Base-by-base conservation (phyloP, 2,113 vertebrate species). In the Pithys albifrons region DNA sequence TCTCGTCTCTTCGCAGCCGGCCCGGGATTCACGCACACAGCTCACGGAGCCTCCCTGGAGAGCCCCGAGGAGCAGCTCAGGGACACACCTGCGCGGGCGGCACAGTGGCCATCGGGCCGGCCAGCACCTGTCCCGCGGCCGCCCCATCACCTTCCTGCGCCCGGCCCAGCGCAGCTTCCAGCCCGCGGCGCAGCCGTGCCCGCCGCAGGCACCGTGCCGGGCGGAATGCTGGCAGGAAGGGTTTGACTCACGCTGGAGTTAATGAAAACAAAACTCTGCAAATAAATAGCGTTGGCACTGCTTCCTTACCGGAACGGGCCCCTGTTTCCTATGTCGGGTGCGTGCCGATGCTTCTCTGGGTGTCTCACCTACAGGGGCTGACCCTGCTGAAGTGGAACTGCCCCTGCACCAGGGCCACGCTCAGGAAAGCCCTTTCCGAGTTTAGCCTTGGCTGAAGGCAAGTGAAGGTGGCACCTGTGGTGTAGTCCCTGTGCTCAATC, bases 401-500 rank as follows among this genome's bases (percentile, higher is more conserved):
- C 43, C 71, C 14, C 35, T 33, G 69, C 52, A 59, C 83, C 67
- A 14, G 59, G 31, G 69, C 33, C 1, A 3, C 0, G 1, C 43
- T 27, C 54, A 15, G 7, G 2, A 29, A 29, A 71, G 31, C 61
- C 25, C 19, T 22, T 23, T 6, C 71, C 57, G 2, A 5, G 29
- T 7, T 46, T 2, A 5, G 37, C 17, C 65, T n/a, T 3, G 51
- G 66, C 62, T 12, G 62, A 39, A 14, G 64, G 11, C 22, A 8
- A 12, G 66, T 0, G 1, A 27, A 25, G 57, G 75, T 1, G 19
- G 62, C 1, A 49, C 28, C 2, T 20, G 37, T 24, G 2, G 29
- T 13, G 43, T 13, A 27, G 51, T 28, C 23, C 19, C 54, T 5
- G 62, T 0, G 2, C 18, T n/a, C 0, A 0, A 7, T 1, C 0